Evolutionary conservation across 2,797 vertebrate genomes (phyloP), one percentile per base, ranked within the genome.

Genomic region (Myotis myotis): DNA sequence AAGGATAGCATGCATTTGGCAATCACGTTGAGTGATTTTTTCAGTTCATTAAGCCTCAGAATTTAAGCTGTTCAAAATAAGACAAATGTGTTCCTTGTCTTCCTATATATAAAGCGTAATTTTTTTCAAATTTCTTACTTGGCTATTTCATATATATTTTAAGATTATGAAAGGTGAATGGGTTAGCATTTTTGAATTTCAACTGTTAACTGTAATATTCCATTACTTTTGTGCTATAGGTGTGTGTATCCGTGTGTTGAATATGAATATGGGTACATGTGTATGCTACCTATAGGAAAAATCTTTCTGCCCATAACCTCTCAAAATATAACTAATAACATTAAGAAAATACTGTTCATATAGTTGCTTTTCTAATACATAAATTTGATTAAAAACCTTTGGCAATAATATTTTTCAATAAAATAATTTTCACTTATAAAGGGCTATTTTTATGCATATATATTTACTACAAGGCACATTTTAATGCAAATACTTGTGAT

Each of bases 31-130:
- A 96, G 60, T 91, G 62, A 95, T 85, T 96, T 97, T 97, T 94
- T 30, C 90, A 95, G 85, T 94, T 97, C 96, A 97, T 96, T 97
- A 97, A 87, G 94, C 55, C n/a, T 94, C 82, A 79, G 44, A 80
- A 87, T 96, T 96, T 96, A 93, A 96, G 51, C 74, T 87, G 44
- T 88, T 96, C 85, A 87, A 94, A 96, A 97, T 92, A 96, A 95
- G 96, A 97, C 53, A 96, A 94, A 96, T 95, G 79, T 74, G 72
- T 92, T 96, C 90, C 9, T 3, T 82, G 95, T 95, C 92, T 94
- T 93, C 64, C 55, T 92, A 95, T 83, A 86, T 83, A 72, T 92
- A 93, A 96, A 92, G 60, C 25, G 70, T 88, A 94, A 94, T 96
- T 94, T 96, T 96, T 86, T 94, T 95, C 41, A 96, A 96, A 95